Evolutionary conservation across 2,888 invertebrate genomes (phyloP), one percentile per base, ranked within the genome.

Genomic region (Mongoloraphidia duomilia): DNA sequence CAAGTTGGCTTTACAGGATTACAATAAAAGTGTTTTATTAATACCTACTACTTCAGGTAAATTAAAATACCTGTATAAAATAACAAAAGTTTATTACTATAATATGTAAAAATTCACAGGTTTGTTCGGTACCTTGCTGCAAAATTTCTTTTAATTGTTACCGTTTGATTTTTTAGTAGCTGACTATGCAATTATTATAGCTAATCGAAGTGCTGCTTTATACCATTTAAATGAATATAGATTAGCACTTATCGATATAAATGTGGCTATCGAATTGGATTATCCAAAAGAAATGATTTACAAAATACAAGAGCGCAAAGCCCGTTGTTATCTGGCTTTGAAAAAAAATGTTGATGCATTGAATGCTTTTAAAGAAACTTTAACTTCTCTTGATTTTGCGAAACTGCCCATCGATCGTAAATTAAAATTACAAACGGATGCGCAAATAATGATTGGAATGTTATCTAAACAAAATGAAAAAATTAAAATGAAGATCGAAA

Each of bases 131-230:
- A 26, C 6, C 26, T 26, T 6, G 6, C 1, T 34, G 17, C 9
- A 17, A 46, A 17, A 36, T 37, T 34, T 40, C 47, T 49, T 40
- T 54, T 63, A 54, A 50, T 41, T 53, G 54, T 48, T 10, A 13
- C 49, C 46, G 44, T 50, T 56, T 49, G 8, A 34, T 46, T 55
- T 60, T 60, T 45, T 61, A 81, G 80, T 66, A 51, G 68, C 70
- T 55, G 80, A 85, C 47, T 63, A 82, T 4, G 73, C 84, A 0
- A 77, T 88, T 39, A 70, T 84, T 6, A 69, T 83, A 55, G 88
- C 86, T 1, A 91, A 90, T 64, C 76, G 90, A 9, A 89, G 90
- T 34, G 90, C 90, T 0, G 76, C 83, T 0, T 71, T 87, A 37
- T 84, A 82, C 59, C 84, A 87, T 59, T 64, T 87, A 62, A 71